A percentile compares a stretch with the other conserved stretches of the same genome.
Conservation (phyloP, 2,113 vertebrate genomes). For the Nansenia antarctica region DNA sequence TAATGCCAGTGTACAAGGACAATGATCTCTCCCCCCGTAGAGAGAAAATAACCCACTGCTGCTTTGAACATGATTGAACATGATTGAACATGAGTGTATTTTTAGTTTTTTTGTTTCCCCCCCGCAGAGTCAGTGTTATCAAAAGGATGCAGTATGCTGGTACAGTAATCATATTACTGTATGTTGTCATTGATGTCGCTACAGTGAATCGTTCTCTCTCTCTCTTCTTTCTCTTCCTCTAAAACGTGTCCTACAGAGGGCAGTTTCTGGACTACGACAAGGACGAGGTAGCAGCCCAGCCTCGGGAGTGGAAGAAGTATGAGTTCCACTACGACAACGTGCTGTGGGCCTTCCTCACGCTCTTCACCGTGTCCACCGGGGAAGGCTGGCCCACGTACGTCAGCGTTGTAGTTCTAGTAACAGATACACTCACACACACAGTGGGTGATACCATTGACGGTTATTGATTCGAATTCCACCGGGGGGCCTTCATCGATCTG, state of each 20-base stretch:
- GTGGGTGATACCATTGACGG: too few species aligned
- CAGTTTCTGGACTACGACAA: conserved; percentile 93
- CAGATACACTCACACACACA: too few species aligned
- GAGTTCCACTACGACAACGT: conserved; percentile 98
- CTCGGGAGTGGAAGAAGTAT: conserved; percentile 92
- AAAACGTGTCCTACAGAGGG: conserved; percentile 73
- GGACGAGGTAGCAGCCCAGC: conserved; percentile 85
- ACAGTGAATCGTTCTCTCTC: neutral
- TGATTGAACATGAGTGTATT: neutral
- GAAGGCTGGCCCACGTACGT: conserved; percentile 98
- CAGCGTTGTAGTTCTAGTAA: too few species aligned
- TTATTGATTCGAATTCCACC: too few species aligned
- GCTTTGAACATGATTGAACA: neutral
- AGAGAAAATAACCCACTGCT: neutral
- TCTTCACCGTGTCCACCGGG: conserved; percentile 96
- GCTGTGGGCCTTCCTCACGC: conserved; percentile 93
- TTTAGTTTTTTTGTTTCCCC: neutral
- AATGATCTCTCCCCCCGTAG: neutral
- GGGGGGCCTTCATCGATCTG: too few species aligned
- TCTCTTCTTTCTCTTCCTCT: neutral
- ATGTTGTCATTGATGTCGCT: neutral
- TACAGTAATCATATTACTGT: neutral
- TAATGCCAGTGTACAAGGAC: neutral
- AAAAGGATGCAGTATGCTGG: neutral
- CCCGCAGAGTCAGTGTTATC: neutral